Base-by-base conservation (phyloP, 2,113 vertebrate genomes). In the Donacobius atricapilla region DNA sequence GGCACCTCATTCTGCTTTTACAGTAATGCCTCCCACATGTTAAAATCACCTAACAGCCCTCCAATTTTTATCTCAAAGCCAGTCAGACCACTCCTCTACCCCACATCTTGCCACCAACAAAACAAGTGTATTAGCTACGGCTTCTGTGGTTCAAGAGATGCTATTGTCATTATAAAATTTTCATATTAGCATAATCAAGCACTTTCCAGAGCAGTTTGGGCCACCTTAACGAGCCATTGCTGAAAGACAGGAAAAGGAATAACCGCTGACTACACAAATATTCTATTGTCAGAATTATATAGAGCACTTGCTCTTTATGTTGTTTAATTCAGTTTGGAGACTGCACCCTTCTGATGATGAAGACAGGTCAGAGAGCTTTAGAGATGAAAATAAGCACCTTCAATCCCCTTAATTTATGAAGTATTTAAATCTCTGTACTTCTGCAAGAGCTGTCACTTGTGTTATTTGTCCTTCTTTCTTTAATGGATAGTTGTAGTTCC, bases 401-500 rank as follows among this genome's bases (percentile, higher is more conserved):
- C 88, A 95, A 94, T 71, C 88, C 92, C 92, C 85, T 89, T 95
- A 96, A 95, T 96, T 94, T 95, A 96, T 96, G 84, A 96, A 96
- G 82, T 88, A 96, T 96, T 96, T 95, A 96, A 96, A 86, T 81
- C 75, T 86, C 83, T 92, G 93, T 94, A 93, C 90, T 95, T 90
- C 90, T 95, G 82, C 86, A 76, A 93, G 71, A 9, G 27, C 64
- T 96, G 95, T 95, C 89, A 87, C 77, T 95, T 91, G 69, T 1
- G 0, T 93, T 94, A 85, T 86, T 95, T 91, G 90, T 96, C 79
- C 76, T 75, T 58, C 76, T 83, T 90, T 50, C 89, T 82, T 94
- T 75, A 47, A 95, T 88, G 79, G 39, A 54, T 76, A 78, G 69
- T 86, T 92, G 75, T 75, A 89, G 68, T 94, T 86, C 80, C 66